These are phyloP conservation scores for Nesoenas mayeri DNA, from an alignment of 2,113 vertebrate genomes.

Conservation along the genomic window DNA sequence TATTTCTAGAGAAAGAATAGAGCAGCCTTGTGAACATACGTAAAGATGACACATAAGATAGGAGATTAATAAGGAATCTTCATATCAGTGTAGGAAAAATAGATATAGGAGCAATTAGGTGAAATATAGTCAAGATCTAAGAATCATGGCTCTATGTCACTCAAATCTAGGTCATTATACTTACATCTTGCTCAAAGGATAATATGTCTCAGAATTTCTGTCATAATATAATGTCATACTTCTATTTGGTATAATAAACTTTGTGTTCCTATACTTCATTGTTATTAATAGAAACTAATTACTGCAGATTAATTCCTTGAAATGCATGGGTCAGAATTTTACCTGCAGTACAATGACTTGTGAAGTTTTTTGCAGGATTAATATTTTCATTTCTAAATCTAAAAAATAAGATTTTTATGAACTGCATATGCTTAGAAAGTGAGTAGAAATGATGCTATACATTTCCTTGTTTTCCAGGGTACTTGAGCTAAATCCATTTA, in stretches of 20 bases:
- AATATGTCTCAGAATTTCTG: background rate
- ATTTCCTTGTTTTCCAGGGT: background rate
- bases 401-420: background rate
- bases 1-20: background rate
- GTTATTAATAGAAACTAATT: background rate
- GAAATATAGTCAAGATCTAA: background rate
- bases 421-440: background rate
- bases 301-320: background rate
- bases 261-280: background rate
- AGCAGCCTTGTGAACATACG: background rate
- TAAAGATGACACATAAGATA: background rate
- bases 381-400: background rate
- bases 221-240: background rate
- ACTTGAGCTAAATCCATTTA: background rate
- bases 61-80: background rate
- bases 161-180: background rate
- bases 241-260: background rate
- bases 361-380: background rate
- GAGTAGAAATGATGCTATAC: background rate
- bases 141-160: background rate
- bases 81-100: background rate
- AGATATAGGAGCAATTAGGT: background rate
- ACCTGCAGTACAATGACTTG: background rate
- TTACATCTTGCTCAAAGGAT: background rate
- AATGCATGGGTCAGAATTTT: background rate